phyloP scores from a whole-genome alignment of 2,113 vertebrate genomes.

The Haplotaxodon microlepis region DNA sequence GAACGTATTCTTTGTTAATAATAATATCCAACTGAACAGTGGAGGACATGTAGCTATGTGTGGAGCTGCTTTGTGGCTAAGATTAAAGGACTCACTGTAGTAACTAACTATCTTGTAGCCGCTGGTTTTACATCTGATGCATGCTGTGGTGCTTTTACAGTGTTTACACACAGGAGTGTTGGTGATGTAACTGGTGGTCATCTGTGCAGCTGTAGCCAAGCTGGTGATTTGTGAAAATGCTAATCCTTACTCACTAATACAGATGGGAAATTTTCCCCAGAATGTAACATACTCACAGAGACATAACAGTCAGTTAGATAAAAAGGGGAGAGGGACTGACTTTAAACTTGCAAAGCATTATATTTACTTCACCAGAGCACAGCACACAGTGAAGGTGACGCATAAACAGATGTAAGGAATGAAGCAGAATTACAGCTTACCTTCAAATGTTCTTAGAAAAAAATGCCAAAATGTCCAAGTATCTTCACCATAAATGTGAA shows the following conservation, averaged over 20 bases:
- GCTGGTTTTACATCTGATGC: background rate
- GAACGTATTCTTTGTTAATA: background rate
- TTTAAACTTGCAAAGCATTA: background rate
- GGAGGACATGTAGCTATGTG: background rate
- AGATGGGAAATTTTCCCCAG: background rate
- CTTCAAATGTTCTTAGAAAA: background rate
- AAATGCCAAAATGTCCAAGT: background rate
- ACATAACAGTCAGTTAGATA: background rate
- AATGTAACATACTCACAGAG: background rate
- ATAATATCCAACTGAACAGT: background rate
- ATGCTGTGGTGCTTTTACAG: background rate
- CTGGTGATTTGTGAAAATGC: background rate
- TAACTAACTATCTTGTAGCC: background rate
- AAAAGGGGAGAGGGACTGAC: background rate
- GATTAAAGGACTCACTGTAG: background rate
- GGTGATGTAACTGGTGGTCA: background rate
- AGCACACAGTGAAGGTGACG: background rate
- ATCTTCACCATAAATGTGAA: background rate
- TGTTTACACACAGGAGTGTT: background rate
- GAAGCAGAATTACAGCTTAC: background rate
- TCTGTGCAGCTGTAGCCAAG: background rate
- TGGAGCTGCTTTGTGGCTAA: background rate
- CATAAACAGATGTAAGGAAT: background rate
- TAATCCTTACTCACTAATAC: background rate
- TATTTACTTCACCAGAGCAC: background rate